Evolutionary conservation across 2,113 vertebrate genomes (phyloP).

Genomic region (Columbina picui): DNA sequence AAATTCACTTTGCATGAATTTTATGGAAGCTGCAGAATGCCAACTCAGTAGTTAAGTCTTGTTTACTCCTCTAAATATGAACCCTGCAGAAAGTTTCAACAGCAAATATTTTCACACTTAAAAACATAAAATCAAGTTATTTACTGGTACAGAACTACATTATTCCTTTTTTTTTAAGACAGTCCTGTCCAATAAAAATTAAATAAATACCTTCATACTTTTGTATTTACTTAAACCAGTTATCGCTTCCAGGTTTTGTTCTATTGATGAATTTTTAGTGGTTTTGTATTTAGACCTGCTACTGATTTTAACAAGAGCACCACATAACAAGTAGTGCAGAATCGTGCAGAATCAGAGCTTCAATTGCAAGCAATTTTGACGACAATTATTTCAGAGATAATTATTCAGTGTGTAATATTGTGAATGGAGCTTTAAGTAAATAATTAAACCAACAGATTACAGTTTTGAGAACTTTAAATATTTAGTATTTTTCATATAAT

Average conservation of each 20-base stretch:
- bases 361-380: neutral
- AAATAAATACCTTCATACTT: neutral
- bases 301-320: neutral
- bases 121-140: neutral
- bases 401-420: neutral
- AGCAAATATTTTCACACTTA: neutral
- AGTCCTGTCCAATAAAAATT: neutral
- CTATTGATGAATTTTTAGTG: neutral
- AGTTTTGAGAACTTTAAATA: neutral
- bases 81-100: neutral
- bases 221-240: neutral
- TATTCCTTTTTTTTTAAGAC: neutral
- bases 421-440: neutral
- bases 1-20: neutral
- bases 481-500: neutral
- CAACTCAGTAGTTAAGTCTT: neutral
- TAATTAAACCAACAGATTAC: neutral
- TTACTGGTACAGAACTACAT: neutral
- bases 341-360: neutral
- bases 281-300: neutral
- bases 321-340: neutral
- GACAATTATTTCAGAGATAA: conserved; percentile 5
- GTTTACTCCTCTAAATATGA: neutral
- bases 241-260: neutral
- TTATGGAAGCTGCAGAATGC: neutral